Evolutionary conservation across 1,140 invertebrate genomes (phyloP), one percentile per base, ranked within the genome.

Genomic region (Magallana angulata): DNA sequence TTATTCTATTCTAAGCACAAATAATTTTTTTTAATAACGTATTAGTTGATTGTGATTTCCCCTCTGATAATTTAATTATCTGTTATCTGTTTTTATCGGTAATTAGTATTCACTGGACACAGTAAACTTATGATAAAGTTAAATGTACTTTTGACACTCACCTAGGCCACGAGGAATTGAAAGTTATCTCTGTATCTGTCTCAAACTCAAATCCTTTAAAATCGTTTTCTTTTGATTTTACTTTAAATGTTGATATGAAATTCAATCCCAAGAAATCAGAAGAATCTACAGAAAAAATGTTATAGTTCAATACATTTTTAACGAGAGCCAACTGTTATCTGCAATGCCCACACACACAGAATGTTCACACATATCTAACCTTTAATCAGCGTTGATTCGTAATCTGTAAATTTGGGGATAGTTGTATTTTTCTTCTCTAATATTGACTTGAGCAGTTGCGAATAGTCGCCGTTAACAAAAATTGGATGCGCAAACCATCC

Each of bases 401-500:
- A 85, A 5, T 84, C 58, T 14, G 89, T 90, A 64, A 92, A 90
- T 59, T 84, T 83, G 7, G 90, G 93, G 5, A 93, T 87, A 60
- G 92, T 85, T 8, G 92, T 93, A 1, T 82, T 94, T 87, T 93
- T 92, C 36, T 91, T 90, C 2, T n/a, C 76, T 5, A 94, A 83
- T 24, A 90, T 89, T 48, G 83, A 36, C 85, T 91, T 93, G 90
- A 93, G 91, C n/a, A 95, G 89, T 56, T 91, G 90, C 8, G 95
- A 95, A 86, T 95, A 95, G 87, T 94, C 93, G 4, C 94, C 94
- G 85, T 94, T 91, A 4, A 88, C 90, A 90, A 84, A 4, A 68
- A 95, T 93, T 8, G 94, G 93, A 89, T 94, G 90, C 14, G 91
- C 92, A 89, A 94, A 94, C 94, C 93, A 94, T 11, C 94, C 94